These are phyloP conservation scores for Allacma fusca DNA, from an alignment of 2,888 invertebrate species.

Conservation along the genomic window DNA sequence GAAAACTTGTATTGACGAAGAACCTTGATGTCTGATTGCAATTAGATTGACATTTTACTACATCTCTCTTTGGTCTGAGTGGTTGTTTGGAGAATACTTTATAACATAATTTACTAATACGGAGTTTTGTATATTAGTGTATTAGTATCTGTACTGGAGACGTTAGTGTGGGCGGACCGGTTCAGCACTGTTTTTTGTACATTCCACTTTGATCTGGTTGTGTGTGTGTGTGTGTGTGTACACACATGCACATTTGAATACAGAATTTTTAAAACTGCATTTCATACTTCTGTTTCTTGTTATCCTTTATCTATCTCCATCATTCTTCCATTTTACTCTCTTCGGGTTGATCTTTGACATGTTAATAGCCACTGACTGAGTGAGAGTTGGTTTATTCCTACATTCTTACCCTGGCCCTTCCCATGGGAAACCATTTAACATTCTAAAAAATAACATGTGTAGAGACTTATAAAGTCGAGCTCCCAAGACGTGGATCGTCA, in stretches of 20 bases:
- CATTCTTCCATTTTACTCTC: not conserved
- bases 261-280: not conserved
- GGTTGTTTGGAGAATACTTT: not conserved
- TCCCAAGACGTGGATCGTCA: no score
- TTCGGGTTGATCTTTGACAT: not conserved
- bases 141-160: not conserved
- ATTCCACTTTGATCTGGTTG: no score
- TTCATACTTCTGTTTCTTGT: slow-evolving; percentile 14
- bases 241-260: no score
- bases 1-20: no score
- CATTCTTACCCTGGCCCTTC: no score
- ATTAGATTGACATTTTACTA: slow-evolving; percentile 6
- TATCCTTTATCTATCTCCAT: slow-evolving; percentile 8
- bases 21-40: not conserved
- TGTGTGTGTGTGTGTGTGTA: no score
- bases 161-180: not conserved
- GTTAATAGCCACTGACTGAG: not conserved
- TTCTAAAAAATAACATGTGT: no score
- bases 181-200: not conserved
- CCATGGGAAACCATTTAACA: no score
- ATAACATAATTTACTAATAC: slow-evolving; percentile 16
- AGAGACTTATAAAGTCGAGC: no score
- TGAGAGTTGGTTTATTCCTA: not conserved
- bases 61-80: no score
- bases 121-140: not conserved